These are phyloP conservation scores for Eucidaris tribuloides DNA, from an alignment of 35 echinoderm and acorn worm species.

Conservation along the genomic window DNA sequence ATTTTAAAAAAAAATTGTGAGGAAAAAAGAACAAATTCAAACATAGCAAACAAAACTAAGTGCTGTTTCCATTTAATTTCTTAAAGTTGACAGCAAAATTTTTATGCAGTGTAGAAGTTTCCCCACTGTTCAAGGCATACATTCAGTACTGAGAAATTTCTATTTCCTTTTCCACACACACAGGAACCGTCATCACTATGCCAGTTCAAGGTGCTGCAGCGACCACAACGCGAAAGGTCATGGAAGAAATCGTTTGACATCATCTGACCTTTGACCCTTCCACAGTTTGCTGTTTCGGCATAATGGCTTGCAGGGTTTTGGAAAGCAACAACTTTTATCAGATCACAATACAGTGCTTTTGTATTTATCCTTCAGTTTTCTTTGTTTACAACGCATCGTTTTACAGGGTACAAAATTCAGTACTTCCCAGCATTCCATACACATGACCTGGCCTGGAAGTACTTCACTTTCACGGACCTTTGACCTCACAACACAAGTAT, in stretches of 20 bases:
- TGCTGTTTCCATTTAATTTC: neutral
- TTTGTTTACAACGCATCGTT: neutral
- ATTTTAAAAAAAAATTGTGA: neutral
- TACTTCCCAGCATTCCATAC: neutral
- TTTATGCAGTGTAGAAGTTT: neutral
- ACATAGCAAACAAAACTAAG: neutral
- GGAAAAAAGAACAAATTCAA: neutral
- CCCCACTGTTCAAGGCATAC: neutral
- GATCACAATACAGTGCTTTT: neutral
- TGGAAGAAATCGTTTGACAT: conserved; percentile 56
- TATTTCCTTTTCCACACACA: neutral
- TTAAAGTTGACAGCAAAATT: neutral
- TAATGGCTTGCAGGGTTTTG: neutral
- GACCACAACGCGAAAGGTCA: conserved; percentile 31
- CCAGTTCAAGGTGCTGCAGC: conserved; percentile 20
- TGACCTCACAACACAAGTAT: too few species aligned
- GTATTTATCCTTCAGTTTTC: neutral
- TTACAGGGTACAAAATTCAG: too few species aligned
- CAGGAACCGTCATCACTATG: conserved; percentile 58
- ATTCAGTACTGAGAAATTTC: neutral
- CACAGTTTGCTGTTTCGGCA: neutral
- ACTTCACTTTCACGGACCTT: too few species aligned
- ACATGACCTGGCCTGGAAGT: neutral
- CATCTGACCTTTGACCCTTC: neutral
- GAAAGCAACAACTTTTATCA: neutral